Base-by-base conservation (phyloP, 2,113 vertebrate genomes). In the Sinocyclocheilus grahami region DNA sequence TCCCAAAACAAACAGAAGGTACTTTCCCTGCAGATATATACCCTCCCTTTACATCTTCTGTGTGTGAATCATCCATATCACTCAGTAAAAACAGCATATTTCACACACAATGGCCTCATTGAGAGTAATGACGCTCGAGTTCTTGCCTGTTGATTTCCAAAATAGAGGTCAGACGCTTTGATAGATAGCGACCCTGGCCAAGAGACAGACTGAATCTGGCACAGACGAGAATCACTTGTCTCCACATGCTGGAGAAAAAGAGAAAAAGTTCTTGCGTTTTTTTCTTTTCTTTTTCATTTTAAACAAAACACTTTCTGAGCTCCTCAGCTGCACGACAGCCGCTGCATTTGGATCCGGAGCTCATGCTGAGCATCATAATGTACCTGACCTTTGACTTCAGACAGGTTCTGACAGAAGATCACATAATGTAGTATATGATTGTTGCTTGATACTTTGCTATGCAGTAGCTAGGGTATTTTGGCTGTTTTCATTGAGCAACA, bases 71-170 rank as follows among this genome's bases (percentile, higher is more conserved):
- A 72, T 2, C 46, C 46, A 3, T 48, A 48, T 48, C 10, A 1
- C 42, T 42, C 42, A 9, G 42, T 42, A 7, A 42, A 42, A 42
- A 48, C 42, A 58, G 33, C 39, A 51, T 39, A 79, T 72, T 78
- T 55, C 6, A 33, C 62, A 30, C 78, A 88, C 71, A 85, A 82
- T 51, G 78, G 78, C 46, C 2, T 42, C 72, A 55, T 67, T 69
- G 62, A 76, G 78, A 85, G 67, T 12, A 53, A 11, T 48, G 55
- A 2, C 6, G 27, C 39, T 82, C 83, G n/a, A 46, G 83, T 62
- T 51, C 20, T 51, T 82, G 78, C 87, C 67, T 85, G 82, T 84
- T 80, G 82, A 39, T 67, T 80, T 33, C 8, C 53, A 27, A 1
- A 77, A 55, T 13, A 55, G 83, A 75, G 58, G 55, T 87, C 71